These are phyloP conservation scores for Neoitamus cyanurus DNA, from an alignment of 2,888 invertebrate species.

Conservation along the genomic window DNA sequence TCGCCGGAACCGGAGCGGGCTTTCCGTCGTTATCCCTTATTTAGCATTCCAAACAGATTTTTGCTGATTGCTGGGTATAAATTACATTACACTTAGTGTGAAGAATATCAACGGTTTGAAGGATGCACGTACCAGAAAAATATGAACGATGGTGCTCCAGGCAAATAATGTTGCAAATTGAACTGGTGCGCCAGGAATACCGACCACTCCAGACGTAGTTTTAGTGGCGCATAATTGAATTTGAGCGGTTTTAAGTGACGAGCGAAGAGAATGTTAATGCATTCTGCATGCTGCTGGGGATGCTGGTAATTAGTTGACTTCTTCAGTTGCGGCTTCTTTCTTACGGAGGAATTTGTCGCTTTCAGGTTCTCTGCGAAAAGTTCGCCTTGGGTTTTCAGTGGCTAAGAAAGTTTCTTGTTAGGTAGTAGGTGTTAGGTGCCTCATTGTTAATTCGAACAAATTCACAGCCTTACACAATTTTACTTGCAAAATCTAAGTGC, in stretches of 20 bases:
- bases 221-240: slow-evolving; percentile 31
- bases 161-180: slow-evolving; percentile 39
- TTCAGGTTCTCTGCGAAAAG: background rate
- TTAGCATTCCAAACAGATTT: slow-evolving; percentile 53
- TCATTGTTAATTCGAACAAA: no score
- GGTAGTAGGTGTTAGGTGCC: no score
- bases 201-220: slow-evolving; percentile 4
- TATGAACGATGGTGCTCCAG: slow-evolving; percentile 31
- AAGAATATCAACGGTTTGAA: slow-evolving; percentile 34
- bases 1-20: background rate
- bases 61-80: slow-evolving; percentile 52
- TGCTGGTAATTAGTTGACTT: background rate
- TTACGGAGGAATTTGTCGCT: background rate
- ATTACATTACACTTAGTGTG: slow-evolving; percentile 52
- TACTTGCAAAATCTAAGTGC: no score
- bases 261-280: slow-evolving; percentile 1
- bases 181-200: background rate
- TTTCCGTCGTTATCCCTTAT: slow-evolving; percentile 43
- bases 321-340: background rate
- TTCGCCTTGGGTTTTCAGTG: background rate
- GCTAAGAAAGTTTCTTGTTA: background rate
- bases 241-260: slow-evolving; percentile 8
- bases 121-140: slow-evolving; percentile 32
- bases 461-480: no score
- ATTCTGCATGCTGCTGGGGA: background rate